Percentiles rank a stretch among this genome's conserved stretches.
Evolutionary conservation across 2,888 invertebrate species (phyloP).

Genomic region (Lochmaea crataegi): DNA sequence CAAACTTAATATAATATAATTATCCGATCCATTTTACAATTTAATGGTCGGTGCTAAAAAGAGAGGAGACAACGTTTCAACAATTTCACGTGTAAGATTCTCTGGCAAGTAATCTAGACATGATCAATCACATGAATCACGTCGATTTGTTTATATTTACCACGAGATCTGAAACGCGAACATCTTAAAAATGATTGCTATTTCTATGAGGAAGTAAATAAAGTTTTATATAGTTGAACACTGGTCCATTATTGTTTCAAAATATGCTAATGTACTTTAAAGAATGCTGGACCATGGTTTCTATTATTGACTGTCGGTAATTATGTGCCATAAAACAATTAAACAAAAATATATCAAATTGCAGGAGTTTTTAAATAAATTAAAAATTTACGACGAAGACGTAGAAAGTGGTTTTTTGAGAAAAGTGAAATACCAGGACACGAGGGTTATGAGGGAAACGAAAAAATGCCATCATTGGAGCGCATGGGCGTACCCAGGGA

Average conservation of each 20-base stretch:
- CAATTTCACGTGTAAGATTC: conserved; percentile 32
- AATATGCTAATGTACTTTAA: neutral
- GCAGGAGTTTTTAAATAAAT: neutral
- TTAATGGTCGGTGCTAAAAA: conserved; percentile 22
- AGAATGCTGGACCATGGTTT: neutral
- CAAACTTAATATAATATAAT: conserved; percentile 10
- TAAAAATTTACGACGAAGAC: neutral
- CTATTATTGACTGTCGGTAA: conserved; percentile 4
- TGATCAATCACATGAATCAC: conserved; percentile 35
- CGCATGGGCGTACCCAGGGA: no score
- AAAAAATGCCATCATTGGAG: no score
- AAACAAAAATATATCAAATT: no score
- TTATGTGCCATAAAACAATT: neutral
- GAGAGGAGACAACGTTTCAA: conserved; percentile 21
- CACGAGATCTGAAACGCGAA: conserved; percentile 25
- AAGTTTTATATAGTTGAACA: conserved; percentile 2
- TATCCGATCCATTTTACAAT: conserved; percentile 16
- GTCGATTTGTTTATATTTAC: conserved; percentile 33
- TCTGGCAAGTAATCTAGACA: conserved; percentile 29
- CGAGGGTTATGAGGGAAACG: no score
- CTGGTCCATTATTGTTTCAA: neutral
- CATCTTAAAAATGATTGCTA: neutral
- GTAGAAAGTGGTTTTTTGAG: no score
- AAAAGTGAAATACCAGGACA: no score
- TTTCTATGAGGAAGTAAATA: conserved; percentile 29